Base-by-base conservation (phyloP, 2,113 vertebrate genomes). In the Silurus asotus region DNA sequence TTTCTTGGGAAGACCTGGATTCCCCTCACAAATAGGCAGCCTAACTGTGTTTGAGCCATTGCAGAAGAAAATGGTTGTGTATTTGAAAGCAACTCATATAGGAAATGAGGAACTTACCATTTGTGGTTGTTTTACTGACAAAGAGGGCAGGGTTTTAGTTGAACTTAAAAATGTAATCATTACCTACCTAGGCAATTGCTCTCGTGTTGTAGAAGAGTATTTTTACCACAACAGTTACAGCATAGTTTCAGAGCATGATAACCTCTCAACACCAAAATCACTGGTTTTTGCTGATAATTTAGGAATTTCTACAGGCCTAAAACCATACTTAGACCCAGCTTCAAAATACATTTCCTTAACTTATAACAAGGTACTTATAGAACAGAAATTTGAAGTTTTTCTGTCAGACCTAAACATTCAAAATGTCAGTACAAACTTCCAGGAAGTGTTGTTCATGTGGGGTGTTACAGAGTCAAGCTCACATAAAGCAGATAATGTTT, bases 371-470 rank as follows among this genome's bases (percentile, higher is more conserved):
- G 81, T 87, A 62, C 88, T 92, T 85, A 0, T 79, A 48, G 89
- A 86, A 87, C 58, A 25, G 0, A 89, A 92, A 2, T 20, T 92
- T 86, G 87, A 89, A 4, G 70, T 72, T 88, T 65, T 93, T 28
- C 8, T 93, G 83, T 83, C 80, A 37, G 78, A 77, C 88, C 85
- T 92, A 55, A 91, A 92, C 14, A 93, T 93, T 79, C 90, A 88
- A 6, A 89, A 93, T 58, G 62, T 93, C 20, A 84, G 87, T 74
- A 87, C 91, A 78, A 91, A 89, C 56, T 96, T 94, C 83, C 88
- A 95, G 51, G 95, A 96, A 72, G 86, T 97, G 64, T 92, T 97
- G 49, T 97, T 96, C 89, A 80, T 97, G 89, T 97, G 96, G 96
- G 94, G 96, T 61, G 91, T 94, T 87, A 91, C 95, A 85, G 94